Base-by-base conservation (phyloP, 1,140 invertebrate genomes). In the Neodiprion pinetum region DNA sequence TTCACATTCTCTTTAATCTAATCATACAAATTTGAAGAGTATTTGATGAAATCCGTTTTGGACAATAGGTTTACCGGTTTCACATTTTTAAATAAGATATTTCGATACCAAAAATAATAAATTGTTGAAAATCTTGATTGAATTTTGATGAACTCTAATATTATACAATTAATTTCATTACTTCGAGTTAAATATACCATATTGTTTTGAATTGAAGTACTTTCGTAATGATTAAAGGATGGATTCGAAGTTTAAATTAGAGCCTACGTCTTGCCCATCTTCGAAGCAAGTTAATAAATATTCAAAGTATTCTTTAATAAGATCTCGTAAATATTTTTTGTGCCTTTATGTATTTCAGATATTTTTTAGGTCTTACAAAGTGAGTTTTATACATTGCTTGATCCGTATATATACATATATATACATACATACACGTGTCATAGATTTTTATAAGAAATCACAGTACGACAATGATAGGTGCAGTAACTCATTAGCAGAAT, bases 291-390 rank as follows among this genome's bases (percentile, higher is more conserved):
- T 61, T 61, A 61, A 7, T 14, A 61, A 61, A 61, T 61, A 61
- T 61, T 61, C 53, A 61, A 61, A 40, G 28, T 40, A 40, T 61
- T 61, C 53, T 14, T 61, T 61, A 61, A 61, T 61, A 61, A 61
- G n/a, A 14, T 12, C n/a, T 61, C 11, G n/a, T 61, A 17, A 7
- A 61, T 61, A 70, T 48, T 67, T 70, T 73, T 70, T 68, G 65
- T 23, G n/a, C 11, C 12, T 28, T 72, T 72, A 48, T 49, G 48
- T 23, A 72, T 49, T 61, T 21, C 70, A 72, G 50, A 72, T 49
- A 72, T 61, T 40, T 47, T 72, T 75, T 28, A 81, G 85, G 72
- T 83, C 84, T 81, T 85, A 86, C 77, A 47, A 78, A 48, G 67
- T 23, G 67, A 48, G 71, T 48, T 78, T 61, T 61, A 61, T 17